These are phyloP conservation scores for Cynaeus angustus DNA, from an alignment of 2,888 invertebrate genomes.

Conservation along the genomic window DNA sequence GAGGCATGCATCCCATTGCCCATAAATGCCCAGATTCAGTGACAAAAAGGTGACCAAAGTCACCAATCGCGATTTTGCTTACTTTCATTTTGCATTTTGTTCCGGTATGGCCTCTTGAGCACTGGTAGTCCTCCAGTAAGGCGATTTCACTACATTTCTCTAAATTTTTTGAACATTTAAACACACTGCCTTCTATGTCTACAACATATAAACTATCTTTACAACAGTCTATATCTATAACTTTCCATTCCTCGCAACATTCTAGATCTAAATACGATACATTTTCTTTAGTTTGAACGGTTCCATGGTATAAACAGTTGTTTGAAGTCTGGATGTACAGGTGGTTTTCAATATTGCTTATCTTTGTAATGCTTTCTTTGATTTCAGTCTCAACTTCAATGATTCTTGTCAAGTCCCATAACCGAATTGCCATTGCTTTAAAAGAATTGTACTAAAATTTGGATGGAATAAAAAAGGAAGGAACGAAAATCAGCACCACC, in stretches of 20 bases:
- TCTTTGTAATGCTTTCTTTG: constrained; percentile 67
- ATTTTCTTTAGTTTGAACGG: constrained; percentile 58
- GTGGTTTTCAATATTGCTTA: constrained; percentile 71
- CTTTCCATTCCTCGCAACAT: constrained; percentile 74
- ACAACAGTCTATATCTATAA: constrained; percentile 79
- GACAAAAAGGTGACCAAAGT: constrained; percentile 78
- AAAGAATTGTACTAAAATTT: constrained; percentile 39
- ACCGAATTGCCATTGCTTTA: constrained; percentile 54
- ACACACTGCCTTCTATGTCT: constrained; percentile 77
- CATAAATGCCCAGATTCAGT: constrained; percentile 81
- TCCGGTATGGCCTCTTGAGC: constrained; percentile 77
- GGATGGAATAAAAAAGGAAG: constrained; percentile 23
- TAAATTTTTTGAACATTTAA: constrained; percentile 74
- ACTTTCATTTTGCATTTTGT: constrained; percentile 78
- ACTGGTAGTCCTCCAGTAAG: constrained; percentile 78
- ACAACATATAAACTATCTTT: constrained; percentile 77
- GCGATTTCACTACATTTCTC: constrained; percentile 77
- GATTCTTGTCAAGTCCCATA: constrained; percentile 63
- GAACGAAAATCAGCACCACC: constrained; percentile 26
- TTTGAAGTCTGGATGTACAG: constrained; percentile 71
- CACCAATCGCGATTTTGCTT: constrained; percentile 77
- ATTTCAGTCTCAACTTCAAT: constrained; percentile 64
- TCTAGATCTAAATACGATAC: constrained; percentile 60
- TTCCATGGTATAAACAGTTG: constrained; percentile 71
- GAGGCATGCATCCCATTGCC: constrained; percentile 81